These are phyloP conservation scores for Polyergus mexicanus DNA, from an alignment of 1,140 invertebrate genomes.

Conservation along the genomic window DNA sequence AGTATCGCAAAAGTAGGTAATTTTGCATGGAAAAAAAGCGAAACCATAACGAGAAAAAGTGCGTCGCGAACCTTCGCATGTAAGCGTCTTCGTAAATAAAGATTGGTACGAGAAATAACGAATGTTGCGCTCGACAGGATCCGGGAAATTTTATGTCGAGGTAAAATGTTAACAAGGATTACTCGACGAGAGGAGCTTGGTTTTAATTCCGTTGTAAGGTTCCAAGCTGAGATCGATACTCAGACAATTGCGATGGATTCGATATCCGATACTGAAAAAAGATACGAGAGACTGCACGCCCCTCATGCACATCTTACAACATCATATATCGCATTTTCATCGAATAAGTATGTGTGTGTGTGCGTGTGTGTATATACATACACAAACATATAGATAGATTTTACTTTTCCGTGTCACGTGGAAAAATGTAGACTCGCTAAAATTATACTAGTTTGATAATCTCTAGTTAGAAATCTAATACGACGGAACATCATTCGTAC, in stretches of 20 bases:
- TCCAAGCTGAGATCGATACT: background rate
- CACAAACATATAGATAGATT: too few species aligned
- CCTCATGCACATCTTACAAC: too few species aligned
- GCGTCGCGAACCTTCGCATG: constrained; percentile 32
- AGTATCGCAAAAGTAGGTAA: constrained; percentile 77
- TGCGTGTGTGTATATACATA: too few species aligned
- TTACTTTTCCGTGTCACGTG: background rate
- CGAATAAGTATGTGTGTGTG: too few species aligned
- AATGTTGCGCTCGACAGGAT: background rate
- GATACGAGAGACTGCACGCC: background rate
- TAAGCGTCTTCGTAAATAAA: constrained; percentile 16
- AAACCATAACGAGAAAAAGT: constrained; percentile 59
- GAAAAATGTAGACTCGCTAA: background rate
- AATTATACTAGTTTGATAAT: background rate
- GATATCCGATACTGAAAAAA: background rate
- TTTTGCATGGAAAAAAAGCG: constrained; percentile 67
- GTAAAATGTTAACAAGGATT: background rate
- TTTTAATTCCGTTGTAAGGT: background rate
- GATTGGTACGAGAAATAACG: constrained; percentile 33
- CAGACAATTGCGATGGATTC: background rate
- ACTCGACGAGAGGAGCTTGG: background rate
- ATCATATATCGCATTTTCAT: background rate
- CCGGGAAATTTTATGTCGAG: background rate
- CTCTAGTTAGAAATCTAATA: background rate
- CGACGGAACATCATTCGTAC: background rate